Percentiles rank a stretch among this genome's conserved stretches.
Conservation (phyloP, 2,113 vertebrate genomes). For the Oriolus oriolus region DNA sequence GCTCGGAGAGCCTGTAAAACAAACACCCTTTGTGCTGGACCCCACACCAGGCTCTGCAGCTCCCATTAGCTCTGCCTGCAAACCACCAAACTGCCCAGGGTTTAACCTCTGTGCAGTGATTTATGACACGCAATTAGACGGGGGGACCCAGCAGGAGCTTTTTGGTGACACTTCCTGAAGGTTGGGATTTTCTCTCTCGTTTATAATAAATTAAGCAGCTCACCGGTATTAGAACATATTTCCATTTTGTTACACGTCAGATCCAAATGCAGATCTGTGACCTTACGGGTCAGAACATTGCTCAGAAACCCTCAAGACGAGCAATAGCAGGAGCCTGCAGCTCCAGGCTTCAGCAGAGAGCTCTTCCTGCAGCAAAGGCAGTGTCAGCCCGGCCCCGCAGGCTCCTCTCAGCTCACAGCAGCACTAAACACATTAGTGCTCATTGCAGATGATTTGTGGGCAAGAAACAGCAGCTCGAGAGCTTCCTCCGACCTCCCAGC, state of each 20-base stretch:
- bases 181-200: neutral
- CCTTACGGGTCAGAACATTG: constrained; percentile 2
- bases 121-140: neutral
- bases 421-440: neutral
- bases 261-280: neutral
- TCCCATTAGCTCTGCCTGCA: neutral
- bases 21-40: neutral
- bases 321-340: neutral
- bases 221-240: neutral
- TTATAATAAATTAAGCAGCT: neutral
- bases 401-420: neutral
- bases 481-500: neutral
- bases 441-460: neutral
- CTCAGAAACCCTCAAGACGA: neutral
- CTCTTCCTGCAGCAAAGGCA: neutral
- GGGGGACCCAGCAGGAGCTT: neutral
- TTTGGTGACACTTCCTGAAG: neutral
- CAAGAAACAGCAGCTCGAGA: neutral
- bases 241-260: neutral
- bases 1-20: neutral
- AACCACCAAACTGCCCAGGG: neutral
- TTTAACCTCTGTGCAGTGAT: neutral
- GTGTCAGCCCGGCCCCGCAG: neutral
- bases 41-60: neutral
- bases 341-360: neutral